phyloP scores from a whole-genome alignment of 2,797 vertebrate species.

The Acanthornis magna region DNA sequence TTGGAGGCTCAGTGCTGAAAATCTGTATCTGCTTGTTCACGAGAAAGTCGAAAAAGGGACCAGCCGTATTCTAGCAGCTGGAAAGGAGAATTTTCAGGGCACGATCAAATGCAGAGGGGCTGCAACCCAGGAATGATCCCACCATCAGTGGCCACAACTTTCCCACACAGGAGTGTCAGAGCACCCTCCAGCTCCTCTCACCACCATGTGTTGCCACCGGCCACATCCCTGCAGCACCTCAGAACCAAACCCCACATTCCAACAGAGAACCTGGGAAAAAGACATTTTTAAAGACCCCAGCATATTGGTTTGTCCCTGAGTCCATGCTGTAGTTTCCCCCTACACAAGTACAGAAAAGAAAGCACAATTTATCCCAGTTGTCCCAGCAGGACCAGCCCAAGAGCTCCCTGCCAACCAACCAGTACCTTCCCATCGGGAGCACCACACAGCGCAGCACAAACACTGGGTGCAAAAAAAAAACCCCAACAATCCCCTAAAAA shows the following conservation, averaged over 20 bases:
- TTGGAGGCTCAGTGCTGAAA: not conserved
- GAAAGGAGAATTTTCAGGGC: not conserved
- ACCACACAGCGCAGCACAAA: constrained; percentile 74
- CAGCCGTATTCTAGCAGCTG: not conserved
- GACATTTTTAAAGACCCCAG: not conserved
- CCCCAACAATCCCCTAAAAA: not conserved
- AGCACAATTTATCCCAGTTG: not conserved
- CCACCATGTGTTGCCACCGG: not conserved
- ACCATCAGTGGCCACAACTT: not conserved
- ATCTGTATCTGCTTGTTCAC: not conserved
- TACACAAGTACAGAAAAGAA: not conserved
- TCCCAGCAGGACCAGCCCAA: constrained; percentile 46
- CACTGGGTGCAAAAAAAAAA: constrained; percentile 63
- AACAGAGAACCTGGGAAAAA: not conserved
- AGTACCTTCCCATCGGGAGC: not conserved
- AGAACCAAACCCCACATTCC: not conserved
- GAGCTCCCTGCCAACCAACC: constrained; percentile 59
- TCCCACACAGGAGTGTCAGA: not conserved
- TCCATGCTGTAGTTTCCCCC: not conserved
- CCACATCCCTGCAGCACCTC: not conserved
- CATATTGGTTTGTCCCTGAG: constrained; percentile 46
- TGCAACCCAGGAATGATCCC: not conserved
- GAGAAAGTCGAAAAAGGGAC: not conserved
- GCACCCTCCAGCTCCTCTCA: not conserved
- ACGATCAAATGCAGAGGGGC: not conserved